Evolutionary conservation across 2,113 vertebrate species (phyloP).

Genomic region (Leptosomus discolor): DNA sequence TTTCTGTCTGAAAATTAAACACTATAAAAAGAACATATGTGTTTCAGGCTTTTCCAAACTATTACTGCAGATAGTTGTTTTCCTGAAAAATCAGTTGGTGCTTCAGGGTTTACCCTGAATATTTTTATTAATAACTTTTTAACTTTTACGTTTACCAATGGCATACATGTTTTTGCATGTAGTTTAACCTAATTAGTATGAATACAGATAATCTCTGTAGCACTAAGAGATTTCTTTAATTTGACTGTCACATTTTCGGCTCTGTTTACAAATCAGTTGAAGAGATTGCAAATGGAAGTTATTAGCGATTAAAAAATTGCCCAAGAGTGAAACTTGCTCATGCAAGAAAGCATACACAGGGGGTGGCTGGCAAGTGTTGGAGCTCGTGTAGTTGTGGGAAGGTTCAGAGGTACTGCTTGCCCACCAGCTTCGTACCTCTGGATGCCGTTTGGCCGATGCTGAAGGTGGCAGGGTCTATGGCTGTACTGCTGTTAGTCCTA

Average conservation of each 20-base stretch:
- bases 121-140: background rate
- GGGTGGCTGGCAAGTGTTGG: background rate
- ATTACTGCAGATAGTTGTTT: background rate
- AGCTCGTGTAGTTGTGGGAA: no score
- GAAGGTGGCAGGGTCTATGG: background rate
- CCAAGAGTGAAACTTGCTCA: background rate
- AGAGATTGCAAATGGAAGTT: background rate
- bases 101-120: background rate
- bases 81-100: background rate
- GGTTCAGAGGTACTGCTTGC: background rate
- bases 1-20: background rate
- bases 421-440: background rate
- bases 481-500: fast-evolving
- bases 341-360: background rate
- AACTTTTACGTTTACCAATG: background rate
- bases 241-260: background rate
- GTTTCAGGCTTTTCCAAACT: background rate
- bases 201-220: background rate
- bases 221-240: background rate
- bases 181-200: background rate
- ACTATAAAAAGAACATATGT: fast-evolving
- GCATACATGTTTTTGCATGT: background rate
- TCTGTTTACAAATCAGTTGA: background rate
- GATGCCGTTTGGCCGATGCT: no score
- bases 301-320: background rate